A percentile compares a stretch with the other conserved stretches of the same genome.
Evolutionary conservation across 2,888 invertebrate species (phyloP).

Genomic region (Anaspis maculata): DNA sequence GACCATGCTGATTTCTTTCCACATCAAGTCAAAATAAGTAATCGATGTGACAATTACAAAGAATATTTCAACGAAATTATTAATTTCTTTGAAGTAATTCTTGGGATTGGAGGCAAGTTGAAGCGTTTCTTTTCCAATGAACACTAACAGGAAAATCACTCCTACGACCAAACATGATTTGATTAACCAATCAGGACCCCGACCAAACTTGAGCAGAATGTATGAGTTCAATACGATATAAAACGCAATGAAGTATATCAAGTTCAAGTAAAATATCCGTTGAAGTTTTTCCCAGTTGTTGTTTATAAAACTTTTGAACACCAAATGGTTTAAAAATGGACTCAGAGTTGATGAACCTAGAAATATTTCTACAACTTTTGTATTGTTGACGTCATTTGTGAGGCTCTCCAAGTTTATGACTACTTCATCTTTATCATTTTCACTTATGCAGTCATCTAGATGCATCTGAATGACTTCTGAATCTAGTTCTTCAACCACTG

Average conservation of each 20-base stretch:
- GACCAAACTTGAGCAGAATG: neutral
- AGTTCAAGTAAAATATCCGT: slow-evolving; percentile 1
- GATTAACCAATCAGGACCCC: neutral
- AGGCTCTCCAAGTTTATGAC: slow-evolving; percentile 19
- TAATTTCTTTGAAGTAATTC: slow-evolving; percentile 18
- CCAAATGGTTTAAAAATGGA: slow-evolving; percentile 2
- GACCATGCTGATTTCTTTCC: slow-evolving; percentile 14
- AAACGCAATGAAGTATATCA: slow-evolving; percentile 1
- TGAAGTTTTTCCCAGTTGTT: slow-evolving; percentile 1
- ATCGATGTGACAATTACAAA: slow-evolving; percentile 6
- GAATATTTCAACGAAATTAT: slow-evolving; percentile 19
- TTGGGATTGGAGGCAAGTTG: slow-evolving; percentile 16
- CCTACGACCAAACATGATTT: neutral
- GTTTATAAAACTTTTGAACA: slow-evolving; percentile 5
- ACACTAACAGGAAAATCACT: neutral
- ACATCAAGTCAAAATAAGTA: neutral
- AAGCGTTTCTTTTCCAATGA: slow-evolving; percentile 16
- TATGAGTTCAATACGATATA: neutral
- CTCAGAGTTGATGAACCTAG: too few species aligned
- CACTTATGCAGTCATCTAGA: slow-evolving; percentile 22
- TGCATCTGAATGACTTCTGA: slow-evolving; percentile 17
- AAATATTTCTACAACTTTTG: too few species aligned
- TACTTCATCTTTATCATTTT: slow-evolving; percentile 7
- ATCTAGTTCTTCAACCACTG: slow-evolving; percentile 15
- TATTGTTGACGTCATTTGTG: slow-evolving; percentile 13